Base-by-base conservation (phyloP, 2,797 vertebrate species). In the Adelosebastes latens region DNA sequence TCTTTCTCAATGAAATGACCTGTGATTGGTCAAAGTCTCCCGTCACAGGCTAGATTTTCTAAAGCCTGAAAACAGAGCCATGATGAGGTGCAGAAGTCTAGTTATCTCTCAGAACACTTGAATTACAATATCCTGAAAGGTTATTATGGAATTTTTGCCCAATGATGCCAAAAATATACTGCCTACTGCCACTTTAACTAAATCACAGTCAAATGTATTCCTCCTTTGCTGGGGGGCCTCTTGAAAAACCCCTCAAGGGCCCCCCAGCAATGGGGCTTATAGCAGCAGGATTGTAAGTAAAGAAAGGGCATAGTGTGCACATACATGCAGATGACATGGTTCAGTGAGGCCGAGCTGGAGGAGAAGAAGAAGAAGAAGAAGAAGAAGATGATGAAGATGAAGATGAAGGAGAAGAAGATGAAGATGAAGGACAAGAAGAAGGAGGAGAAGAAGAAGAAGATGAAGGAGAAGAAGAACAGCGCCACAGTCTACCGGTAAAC, bases 401-500 rank as follows among this genome's bases (percentile, higher is more conserved):
- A 73, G 80, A 5, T 3, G 13, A 1, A 29, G 32, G 2, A 9
- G 56, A 6, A 12, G 22, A 46, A 59, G 74, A 32, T 46, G 3
- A 46, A 7, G 39, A 16, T 6, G 14, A 8, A 20, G 7, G 0
- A 58, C 24, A 22, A 20, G 46, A 4, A 2, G 46, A 8, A 8
- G 46, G 0, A 4, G 42, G 1, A 64, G 27, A 10, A 20, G 52
- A 42, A 31, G 53, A n/a, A 25, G 55, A 46, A 72, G 81, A 8
- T 2, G 16, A 10, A 20, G 61, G 7, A 9, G 56, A 2, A 39
- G 32, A 62, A 59, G 74, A 46, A 53, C 22, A 24, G 67, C 66
- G 56, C 34, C 27, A 20, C n/a, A 53, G 72, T 87, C 60, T 22
- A 25, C 85, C 78, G 75, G 84, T 72, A 69, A 73, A 71, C 29